Conservation (phyloP, 2,797 vertebrate genomes). For the Sphenodon punctatus region DNA sequence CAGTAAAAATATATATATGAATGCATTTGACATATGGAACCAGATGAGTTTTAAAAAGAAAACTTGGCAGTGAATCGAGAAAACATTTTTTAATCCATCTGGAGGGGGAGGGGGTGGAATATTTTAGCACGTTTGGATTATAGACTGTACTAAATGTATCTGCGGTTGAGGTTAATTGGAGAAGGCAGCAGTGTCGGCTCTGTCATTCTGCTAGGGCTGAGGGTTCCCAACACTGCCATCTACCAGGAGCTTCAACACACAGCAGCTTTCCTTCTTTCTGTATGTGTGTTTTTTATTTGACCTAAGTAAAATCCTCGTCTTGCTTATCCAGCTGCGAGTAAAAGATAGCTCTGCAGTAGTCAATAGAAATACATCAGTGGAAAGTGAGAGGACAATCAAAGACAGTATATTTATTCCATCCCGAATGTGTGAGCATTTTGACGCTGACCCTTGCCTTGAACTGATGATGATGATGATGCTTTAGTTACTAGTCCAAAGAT, state of each 20-base stretch:
- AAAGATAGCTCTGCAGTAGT: background rate
- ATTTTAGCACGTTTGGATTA: rapidly evolving
- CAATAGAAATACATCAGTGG: rapidly evolving
- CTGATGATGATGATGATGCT: too few species aligned
- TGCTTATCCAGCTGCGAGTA: rapidly evolving
- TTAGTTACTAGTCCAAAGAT: background rate
- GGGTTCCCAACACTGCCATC: slow-evolving; percentile 36
- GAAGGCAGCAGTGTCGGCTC: too few species aligned
- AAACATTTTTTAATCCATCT: rapidly evolving
- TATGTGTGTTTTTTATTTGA: rapidly evolving
- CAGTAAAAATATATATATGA: background rate
- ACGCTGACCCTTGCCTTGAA: too few species aligned
- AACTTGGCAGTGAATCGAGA: background rate
- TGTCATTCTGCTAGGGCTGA: background rate
- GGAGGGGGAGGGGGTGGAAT: too few species aligned
- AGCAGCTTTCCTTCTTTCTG: background rate
- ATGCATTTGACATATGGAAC: background rate
- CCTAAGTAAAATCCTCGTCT: background rate
- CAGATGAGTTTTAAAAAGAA: background rate
- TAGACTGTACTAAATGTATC: background rate
- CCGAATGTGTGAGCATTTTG: too few species aligned
- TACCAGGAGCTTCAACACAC: slow-evolving; percentile 7
- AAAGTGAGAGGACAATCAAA: background rate
- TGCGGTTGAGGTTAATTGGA: rapidly evolving
- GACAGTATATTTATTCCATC: rapidly evolving